phyloP scores from a whole-genome alignment of 2,113 vertebrate species.

The Cranoglanis bouderius region DNA sequence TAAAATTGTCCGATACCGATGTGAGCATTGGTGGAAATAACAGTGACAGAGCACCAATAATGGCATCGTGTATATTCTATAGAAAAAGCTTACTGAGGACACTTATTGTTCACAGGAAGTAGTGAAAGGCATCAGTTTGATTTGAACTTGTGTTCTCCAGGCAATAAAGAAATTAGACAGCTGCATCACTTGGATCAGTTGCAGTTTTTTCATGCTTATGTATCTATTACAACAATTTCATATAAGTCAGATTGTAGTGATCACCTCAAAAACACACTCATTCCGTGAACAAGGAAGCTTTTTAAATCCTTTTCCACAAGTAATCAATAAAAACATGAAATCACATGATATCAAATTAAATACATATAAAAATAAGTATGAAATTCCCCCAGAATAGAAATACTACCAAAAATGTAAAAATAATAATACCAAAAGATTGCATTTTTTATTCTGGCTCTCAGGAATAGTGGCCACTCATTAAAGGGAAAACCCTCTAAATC shows the following conservation, averaged over 20 bases:
- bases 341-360: not conserved
- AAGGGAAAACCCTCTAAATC: slow-evolving; percentile 1
- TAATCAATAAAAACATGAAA: not conserved
- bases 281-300: not conserved
- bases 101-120: not conserved
- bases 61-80: not conserved
- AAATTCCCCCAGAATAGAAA: not conserved
- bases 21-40: not conserved
- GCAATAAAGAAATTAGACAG: not conserved
- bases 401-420: not conserved
- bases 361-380: not conserved
- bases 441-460: not conserved
- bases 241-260: not conserved
- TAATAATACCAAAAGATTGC: not conserved
- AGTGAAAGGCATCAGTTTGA: not conserved
- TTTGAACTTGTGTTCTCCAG: not conserved
- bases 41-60: not conserved
- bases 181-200: not conserved
- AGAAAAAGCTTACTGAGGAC: not conserved
- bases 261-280: not conserved
- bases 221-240: not conserved
- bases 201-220: not conserved
- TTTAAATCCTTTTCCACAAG: not conserved
- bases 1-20: not conserved
- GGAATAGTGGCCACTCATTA: slow-evolving; percentile 1